A percentile compares a stretch with the other conserved stretches of the same genome.
phyloP scores from a whole-genome alignment of 2,888 invertebrate genomes.

The Drosophila colorata region DNA sequence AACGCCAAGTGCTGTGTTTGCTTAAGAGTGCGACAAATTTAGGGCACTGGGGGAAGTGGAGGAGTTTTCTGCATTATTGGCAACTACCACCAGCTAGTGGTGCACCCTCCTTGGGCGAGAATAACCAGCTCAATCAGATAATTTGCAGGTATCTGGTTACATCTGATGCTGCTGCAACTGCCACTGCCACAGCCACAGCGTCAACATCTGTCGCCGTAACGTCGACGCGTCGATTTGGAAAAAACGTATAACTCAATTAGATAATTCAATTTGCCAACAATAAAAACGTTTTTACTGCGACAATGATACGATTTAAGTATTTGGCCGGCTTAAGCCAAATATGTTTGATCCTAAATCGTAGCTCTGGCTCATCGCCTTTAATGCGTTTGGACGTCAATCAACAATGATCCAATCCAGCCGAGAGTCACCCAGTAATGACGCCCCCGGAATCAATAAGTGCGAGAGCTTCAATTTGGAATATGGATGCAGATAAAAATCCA shows the following conservation, averaged over 20 bases:
- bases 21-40: slow-evolving; percentile 34
- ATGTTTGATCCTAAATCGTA: background rate
- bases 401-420: background rate
- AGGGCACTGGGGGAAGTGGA: background rate
- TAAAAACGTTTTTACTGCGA: slow-evolving; percentile 40
- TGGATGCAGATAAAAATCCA: too few species aligned
- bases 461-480: too few species aligned
- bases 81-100: slow-evolving; percentile 25
- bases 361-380: background rate
- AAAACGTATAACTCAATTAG: slow-evolving; percentile 56
- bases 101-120: slow-evolving; percentile 22
- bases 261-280: slow-evolving; percentile 49
- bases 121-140: slow-evolving; percentile 64
- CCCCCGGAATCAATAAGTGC: too few species aligned
- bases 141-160: slow-evolving; percentile 75
- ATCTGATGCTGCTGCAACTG: slow-evolving; percentile 22
- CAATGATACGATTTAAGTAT: slow-evolving; percentile 35
- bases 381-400: too few species aligned
- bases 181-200: slow-evolving; percentile 16
- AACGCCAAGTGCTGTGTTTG: slow-evolving; percentile 29
- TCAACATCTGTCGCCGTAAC: slow-evolving; percentile 59
- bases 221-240: slow-evolving; percentile 20
- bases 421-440: too few species aligned
- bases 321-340: background rate
- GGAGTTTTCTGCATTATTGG: background rate